These are phyloP conservation scores for Pristionchus entomophagus DNA, from an alignment of 2,888 invertebrate species.

Conservation along the genomic window DNA sequence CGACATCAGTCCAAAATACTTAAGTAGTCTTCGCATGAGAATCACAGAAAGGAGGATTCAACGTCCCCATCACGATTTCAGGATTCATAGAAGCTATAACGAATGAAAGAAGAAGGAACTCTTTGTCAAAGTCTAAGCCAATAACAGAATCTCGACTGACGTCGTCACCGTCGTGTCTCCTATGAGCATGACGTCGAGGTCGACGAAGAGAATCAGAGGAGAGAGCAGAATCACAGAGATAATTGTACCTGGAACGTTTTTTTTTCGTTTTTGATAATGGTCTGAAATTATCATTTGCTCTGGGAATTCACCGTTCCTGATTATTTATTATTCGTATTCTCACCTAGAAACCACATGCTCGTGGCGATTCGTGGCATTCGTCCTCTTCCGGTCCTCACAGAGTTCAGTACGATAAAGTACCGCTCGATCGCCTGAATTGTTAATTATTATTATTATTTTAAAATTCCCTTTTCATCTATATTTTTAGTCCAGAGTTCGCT, in stretches of 20 bases:
- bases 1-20: too few relatives aligned
- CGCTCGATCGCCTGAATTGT: constrained; percentile 54
- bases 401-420: constrained; percentile 54
- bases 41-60: too few relatives aligned
- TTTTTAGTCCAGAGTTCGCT: too few relatives aligned
- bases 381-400: constrained; percentile 47
- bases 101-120: too few relatives aligned
- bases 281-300: too few relatives aligned
- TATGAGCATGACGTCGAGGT: constrained; percentile 30
- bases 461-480: not conserved
- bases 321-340: too few relatives aligned
- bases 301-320: too few relatives aligned
- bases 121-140: too few relatives aligned
- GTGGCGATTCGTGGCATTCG: constrained; percentile 38
- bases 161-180: constrained; percentile 27
- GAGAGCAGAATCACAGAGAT: constrained; percentile 41
- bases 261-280: not conserved
- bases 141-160: constrained; percentile 13
- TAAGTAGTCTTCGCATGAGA: too few relatives aligned
- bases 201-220: constrained; percentile 40
- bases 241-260: constrained; percentile 18
- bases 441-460: constrained; percentile 1
- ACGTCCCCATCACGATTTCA: too few relatives aligned
- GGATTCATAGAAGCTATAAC: too few relatives aligned
- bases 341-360: constrained; percentile 43